Evolutionary conservation across 2,888 invertebrate genomes (phyloP).

Genomic region (Fissipunctia ypsillon): DNA sequence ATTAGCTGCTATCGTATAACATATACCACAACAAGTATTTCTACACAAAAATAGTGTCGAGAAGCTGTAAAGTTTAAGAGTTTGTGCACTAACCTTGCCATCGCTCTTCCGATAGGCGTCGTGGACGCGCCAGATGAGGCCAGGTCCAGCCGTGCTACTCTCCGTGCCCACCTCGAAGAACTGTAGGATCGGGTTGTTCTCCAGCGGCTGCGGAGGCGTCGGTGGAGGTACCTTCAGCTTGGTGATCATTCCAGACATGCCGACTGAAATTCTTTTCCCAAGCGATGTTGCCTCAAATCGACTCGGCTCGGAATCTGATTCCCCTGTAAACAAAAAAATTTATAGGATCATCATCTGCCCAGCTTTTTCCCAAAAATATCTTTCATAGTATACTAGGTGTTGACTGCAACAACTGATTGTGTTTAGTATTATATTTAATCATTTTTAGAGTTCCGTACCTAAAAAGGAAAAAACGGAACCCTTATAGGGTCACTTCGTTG

Average conservation of each 20-base stretch:
- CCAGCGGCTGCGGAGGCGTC: slow-evolving; percentile 78
- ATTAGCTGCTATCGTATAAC: background rate
- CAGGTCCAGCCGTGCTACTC: slow-evolving; percentile 95
- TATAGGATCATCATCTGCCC: background rate
- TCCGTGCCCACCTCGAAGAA: slow-evolving; percentile 97
- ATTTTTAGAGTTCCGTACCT: background rate
- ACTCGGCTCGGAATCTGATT: slow-evolving; percentile 66
- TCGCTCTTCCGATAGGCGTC: slow-evolving; percentile 97
- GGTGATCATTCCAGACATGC: slow-evolving; percentile 80
- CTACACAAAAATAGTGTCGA: background rate
- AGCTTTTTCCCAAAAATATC: no score
- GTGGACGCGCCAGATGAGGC: slow-evolving; percentile 97
- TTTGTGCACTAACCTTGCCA: slow-evolving; percentile 94
- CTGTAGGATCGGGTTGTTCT: slow-evolving; percentile 96
- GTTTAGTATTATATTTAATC: background rate
- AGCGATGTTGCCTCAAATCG: slow-evolving; percentile 62
- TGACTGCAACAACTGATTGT: background rate
- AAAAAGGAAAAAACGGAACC: background rate
- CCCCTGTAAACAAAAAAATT: slow-evolving; percentile 56
- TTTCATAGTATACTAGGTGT: background rate
- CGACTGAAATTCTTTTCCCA: slow-evolving; percentile 64
- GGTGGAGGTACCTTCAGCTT: slow-evolving; percentile 74
- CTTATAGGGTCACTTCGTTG: background rate
- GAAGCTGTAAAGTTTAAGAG: background rate
- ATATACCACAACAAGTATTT: background rate